Percentiles rank a stretch among this genome's conserved stretches.
phyloP scores from a whole-genome alignment of 2,888 invertebrate species.

The Pristionchus fissidentatus region DNA sequence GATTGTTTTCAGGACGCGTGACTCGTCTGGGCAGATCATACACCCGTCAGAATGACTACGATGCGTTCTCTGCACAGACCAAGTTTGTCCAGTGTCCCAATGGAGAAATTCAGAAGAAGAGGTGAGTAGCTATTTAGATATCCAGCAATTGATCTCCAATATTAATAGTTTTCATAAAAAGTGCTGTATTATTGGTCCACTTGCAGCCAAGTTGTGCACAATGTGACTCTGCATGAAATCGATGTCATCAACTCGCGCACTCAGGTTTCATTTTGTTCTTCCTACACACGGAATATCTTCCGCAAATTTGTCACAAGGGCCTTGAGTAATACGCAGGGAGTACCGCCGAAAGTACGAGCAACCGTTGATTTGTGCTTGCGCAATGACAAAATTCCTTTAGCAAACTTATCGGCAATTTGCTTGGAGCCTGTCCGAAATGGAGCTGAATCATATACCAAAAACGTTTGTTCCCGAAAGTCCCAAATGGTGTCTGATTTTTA shows the following conservation, averaged over 20 bases:
- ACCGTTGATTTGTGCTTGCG: no score
- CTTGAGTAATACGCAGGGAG: no score
- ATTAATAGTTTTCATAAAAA: not conserved
- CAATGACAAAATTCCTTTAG: no score
- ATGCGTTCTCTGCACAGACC: slow-evolving; percentile 88
- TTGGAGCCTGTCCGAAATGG: not conserved
- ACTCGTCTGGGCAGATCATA: slow-evolving; percentile 85
- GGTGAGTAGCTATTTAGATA: slow-evolving; percentile 40
- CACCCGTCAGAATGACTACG: slow-evolving; percentile 95
- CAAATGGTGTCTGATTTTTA: no score
- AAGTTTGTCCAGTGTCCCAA: slow-evolving; percentile 98
- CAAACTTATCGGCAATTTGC: not conserved
- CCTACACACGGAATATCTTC: not conserved
- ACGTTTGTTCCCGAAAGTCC: no score
- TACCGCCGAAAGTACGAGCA: no score
- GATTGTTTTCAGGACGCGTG: slow-evolving; percentile 62
- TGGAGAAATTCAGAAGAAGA: slow-evolving; percentile 94
- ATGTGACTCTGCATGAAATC: slow-evolving; percentile 97
- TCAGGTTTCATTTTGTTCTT: slow-evolving; percentile 29
- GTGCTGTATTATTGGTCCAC: not conserved
- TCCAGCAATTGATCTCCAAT: not conserved
- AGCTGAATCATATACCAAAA: no score
- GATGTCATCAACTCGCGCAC: slow-evolving; percentile 98
- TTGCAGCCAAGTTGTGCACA: slow-evolving; percentile 92
- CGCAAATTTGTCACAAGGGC: no score